Evolutionary conservation across 2,797 vertebrate genomes (phyloP), one percentile per base, ranked within the genome.

Genomic region (Crenuchus spilurus): DNA sequence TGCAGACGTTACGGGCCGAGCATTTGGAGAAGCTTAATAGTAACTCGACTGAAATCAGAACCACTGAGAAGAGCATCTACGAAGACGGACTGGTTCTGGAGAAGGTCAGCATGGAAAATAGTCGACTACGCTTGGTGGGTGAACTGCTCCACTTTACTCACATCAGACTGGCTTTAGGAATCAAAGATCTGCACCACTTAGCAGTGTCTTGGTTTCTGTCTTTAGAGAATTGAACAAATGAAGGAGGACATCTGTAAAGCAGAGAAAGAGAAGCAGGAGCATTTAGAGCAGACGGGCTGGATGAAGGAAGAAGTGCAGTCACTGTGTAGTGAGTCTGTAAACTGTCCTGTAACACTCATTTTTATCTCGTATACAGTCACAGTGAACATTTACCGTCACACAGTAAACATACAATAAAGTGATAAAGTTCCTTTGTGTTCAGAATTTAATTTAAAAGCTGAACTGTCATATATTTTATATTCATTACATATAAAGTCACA

Each of bases 41-140:
- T 37, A 85, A 83, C 54, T 68, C 77, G 0, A 26, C 80, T 1
- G 82, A 85, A 78, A 84, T 93, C 51, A 77, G 68, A 26, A 48
- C 57, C 0, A 51, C 76, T 0, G 92, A 92, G 84, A 66, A 54
- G 20, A 73, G 26, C 72, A 33, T 92, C 79, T 91, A 88, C 1
- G 33, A 90, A 63, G 62, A 44, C 0, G 24, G 31, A 0, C 52
- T 84, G 68, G 84, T 83, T 42, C 72, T 91, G 80, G 84, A 90
- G 79, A 80, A 85, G 77, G 86, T 91, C 26, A 26, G 16, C 26
- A 2, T 82, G 78, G 90, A 92, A 74, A 93, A 93, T 85, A 84
- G 88, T 79, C 75, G 88, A 16, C 77, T 92, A 48, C 86, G 48
- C 2, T 77, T 92, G 65, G 83, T 83, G 55, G 68, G 66, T 61